Evolutionary conservation across 2,888 invertebrate genomes (phyloP).

Genomic region (Diarsia rubi): DNA sequence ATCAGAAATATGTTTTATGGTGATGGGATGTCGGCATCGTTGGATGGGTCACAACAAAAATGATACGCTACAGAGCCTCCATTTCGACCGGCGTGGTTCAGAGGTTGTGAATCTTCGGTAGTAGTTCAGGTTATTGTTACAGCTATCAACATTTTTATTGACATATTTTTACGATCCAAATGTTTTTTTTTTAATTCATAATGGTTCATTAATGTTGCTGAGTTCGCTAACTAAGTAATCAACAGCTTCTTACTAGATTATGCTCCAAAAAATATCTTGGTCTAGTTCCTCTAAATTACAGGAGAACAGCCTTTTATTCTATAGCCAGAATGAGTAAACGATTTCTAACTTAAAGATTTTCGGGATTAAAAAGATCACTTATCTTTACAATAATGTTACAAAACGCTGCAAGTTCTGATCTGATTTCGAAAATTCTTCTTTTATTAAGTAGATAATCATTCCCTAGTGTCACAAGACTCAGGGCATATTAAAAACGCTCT

Average conservation of each 20-base stretch:
- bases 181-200: background rate
- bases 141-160: background rate
- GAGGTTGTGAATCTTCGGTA: constrained; percentile 75
- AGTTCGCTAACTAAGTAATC: too few relatives aligned
- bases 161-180: background rate
- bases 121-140: constrained; percentile 22
- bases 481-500: background rate
- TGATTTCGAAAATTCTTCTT: background rate
- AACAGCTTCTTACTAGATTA: background rate
- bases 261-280: background rate
- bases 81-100: constrained; percentile 77
- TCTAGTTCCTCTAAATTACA: background rate
- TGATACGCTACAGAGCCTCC: constrained; percentile 85
- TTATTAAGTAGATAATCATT: background rate
- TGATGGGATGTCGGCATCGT: constrained; percentile 61
- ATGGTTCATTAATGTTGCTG: background rate
- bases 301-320: background rate
- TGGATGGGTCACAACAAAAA: constrained; percentile 80
- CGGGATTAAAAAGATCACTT: background rate
- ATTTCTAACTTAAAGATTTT: background rate
- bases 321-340: background rate
- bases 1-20: constrained; percentile 23
- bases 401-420: background rate
- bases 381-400: background rate
- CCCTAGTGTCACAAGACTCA: background rate